phyloP scores from a whole-genome alignment of 2,797 vertebrate genomes.

The Emys orbicularis region DNA sequence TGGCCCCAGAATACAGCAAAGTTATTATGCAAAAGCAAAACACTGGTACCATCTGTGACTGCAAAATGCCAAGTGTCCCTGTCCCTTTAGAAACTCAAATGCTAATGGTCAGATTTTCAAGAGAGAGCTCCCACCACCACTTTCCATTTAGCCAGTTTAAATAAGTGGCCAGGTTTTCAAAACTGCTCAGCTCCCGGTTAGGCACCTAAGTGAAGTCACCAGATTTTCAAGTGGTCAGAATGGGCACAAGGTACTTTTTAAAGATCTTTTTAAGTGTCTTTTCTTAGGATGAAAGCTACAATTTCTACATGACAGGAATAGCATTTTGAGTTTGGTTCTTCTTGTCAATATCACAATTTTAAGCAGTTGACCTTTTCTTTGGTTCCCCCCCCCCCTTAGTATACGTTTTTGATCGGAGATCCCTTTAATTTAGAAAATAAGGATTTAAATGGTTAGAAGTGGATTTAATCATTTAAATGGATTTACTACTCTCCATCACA shows the following conservation, averaged over 20 bases:
- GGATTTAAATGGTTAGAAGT: background rate
- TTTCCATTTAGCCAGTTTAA: background rate
- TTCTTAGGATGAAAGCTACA: background rate
- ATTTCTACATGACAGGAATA: background rate
- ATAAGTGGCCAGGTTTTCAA: background rate
- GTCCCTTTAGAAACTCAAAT: background rate
- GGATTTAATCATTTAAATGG: background rate
- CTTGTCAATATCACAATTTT: background rate
- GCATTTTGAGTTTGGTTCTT: background rate
- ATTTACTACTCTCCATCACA: background rate
- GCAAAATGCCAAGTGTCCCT: background rate
- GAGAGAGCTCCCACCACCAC: background rate
- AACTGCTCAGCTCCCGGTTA: background rate
- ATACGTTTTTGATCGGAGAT: rapidly evolving
- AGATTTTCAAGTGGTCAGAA: background rate
- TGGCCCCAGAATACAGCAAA: background rate
- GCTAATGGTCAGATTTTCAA: background rate
- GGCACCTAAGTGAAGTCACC: background rate
- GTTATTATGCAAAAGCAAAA: background rate
- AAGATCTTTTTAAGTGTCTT: background rate
- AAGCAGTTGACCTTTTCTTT: rapidly evolving
- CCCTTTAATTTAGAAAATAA: background rate
- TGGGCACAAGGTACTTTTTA: background rate
- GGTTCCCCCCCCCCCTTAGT: background rate
- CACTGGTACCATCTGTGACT: rapidly evolving